Conservation (phyloP, 2,113 vertebrate genomes). For the Lipophrys pholis region DNA sequence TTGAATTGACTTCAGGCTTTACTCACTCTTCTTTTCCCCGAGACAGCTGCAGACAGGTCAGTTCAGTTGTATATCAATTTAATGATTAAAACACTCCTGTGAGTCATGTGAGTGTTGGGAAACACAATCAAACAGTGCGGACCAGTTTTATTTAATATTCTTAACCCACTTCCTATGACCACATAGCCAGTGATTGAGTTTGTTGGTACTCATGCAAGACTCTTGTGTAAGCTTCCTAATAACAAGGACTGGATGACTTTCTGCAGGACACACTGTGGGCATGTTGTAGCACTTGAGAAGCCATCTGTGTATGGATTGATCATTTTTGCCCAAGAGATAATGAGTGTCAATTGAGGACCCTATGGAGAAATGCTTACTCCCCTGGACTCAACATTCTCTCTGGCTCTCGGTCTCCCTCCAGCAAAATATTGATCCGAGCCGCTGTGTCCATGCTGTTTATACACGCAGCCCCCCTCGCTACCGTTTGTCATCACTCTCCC, state of each 20-base stretch:
- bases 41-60: background rate
- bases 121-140: too few relatives aligned
- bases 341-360: constrained; percentile 31
- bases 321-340: constrained; percentile 41
- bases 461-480: constrained; percentile 1
- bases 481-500: constrained; percentile 19
- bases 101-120: background rate
- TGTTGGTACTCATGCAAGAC: background rate
- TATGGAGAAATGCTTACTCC: constrained; percentile 40
- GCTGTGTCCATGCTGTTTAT: constrained; percentile 17
- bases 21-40: too few relatives aligned
- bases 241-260: constrained; percentile 1
- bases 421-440: constrained; percentile 64
- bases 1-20: too few relatives aligned
- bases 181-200: background rate
- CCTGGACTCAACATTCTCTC: constrained; percentile 53
- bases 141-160: background rate
- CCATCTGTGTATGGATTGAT: constrained; percentile 42
- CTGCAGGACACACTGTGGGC: constrained; percentile 15
- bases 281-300: constrained; percentile 17
- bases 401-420: constrained; percentile 40
- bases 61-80: background rate
- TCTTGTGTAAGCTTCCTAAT: background rate
- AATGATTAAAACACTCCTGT: background rate
- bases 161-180: too few relatives aligned